A percentile compares a stretch with the other conserved stretches of the same genome.
Evolutionary conservation across 2,113 vertebrate genomes (phyloP).

Genomic region (Raja brachyura): DNA sequence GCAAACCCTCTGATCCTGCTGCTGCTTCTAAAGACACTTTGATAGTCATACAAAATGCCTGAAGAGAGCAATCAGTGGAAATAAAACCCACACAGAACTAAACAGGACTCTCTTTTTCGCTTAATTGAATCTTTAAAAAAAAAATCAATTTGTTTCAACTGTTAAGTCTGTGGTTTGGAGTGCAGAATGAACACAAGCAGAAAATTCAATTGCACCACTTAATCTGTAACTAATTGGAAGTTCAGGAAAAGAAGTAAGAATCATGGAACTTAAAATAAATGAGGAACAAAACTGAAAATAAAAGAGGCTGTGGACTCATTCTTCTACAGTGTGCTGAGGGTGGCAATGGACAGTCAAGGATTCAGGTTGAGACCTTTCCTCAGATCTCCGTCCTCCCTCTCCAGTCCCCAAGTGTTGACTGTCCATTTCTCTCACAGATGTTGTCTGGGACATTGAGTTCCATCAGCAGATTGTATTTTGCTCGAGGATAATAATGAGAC

Average conservation of each 20-base stretch:
- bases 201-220: not conserved
- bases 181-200: not conserved
- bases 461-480: no score
- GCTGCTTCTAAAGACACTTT: conserved; percentile 11
- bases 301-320: no score
- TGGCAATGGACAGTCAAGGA: no score
- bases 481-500: no score
- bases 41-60: not conserved
- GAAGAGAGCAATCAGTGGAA: not conserved
- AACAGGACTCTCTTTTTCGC: not conserved
- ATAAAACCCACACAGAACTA: not conserved
- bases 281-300: no score
- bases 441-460: no score
- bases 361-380: no score
- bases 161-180: not conserved
- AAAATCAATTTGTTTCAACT: not conserved
- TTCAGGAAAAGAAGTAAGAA: not conserved
- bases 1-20: not conserved
- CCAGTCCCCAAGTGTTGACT: no score
- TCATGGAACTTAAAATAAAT: not conserved
- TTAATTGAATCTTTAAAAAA: not conserved
- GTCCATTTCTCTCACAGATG: no score
- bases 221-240: not conserved
- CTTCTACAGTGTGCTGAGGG: no score
- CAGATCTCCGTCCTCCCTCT: no score